These are phyloP conservation scores for Hetaerina americana DNA, from an alignment of 1,140 invertebrate genomes.

Conservation along the genomic window DNA sequence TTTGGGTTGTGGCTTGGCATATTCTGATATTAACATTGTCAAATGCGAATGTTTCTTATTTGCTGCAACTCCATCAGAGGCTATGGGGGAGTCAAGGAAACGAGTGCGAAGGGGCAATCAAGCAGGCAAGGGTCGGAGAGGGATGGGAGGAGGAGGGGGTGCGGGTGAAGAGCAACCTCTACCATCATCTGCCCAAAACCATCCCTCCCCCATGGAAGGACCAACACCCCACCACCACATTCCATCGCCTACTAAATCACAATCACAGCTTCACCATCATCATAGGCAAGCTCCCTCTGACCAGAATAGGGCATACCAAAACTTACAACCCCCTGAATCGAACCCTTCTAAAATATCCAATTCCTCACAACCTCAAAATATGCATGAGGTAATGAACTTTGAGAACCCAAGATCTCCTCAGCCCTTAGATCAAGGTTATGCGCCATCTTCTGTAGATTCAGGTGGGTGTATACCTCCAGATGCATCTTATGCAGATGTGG, in stretches of 20 bases:
- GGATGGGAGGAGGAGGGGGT: constrained; percentile 22
- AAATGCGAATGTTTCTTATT: constrained; percentile 7
- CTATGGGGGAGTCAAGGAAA: constrained; percentile 29
- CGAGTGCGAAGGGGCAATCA: constrained; percentile 30
- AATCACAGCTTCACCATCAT: neutral
- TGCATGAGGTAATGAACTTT: neutral
- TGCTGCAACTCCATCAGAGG: constrained; percentile 24
- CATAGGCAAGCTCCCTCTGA: neutral
- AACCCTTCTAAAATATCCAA: too few relatives aligned
- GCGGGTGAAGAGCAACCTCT: constrained; percentile 11
- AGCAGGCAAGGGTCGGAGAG: constrained; percentile 27
- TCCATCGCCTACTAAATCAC: neutral
- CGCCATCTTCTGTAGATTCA: too few relatives aligned
- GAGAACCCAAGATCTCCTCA: constrained; percentile 5
- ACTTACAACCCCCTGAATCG: too few relatives aligned
- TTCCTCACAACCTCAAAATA: too few relatives aligned
- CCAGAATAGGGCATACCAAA: neutral
- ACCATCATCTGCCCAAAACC: neutral
- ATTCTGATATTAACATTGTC: neutral
- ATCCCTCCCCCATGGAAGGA: neutral
- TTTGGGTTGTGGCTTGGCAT: too few relatives aligned
- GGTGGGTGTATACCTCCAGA: constrained; percentile 24
- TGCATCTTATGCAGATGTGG: constrained; percentile 27
- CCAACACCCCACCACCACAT: too few relatives aligned
- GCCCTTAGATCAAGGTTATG: neutral